A percentile compares a stretch with the other conserved stretches of the same genome.
These are phyloP conservation scores for Noctua comes DNA, from an alignment of 2,888 invertebrate genomes.

Conservation along the genomic window DNA sequence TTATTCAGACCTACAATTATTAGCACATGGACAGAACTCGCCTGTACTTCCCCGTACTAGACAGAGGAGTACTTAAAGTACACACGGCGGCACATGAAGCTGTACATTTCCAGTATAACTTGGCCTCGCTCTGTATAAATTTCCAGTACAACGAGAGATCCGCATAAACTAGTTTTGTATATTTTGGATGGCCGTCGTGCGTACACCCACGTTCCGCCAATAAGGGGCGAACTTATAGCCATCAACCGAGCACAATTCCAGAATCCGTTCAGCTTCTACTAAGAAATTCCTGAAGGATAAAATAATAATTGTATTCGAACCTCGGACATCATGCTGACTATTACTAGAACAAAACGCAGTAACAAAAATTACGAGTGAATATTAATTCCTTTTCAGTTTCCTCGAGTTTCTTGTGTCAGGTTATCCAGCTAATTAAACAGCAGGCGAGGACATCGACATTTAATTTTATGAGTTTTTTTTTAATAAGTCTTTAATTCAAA, in stretches of 20 bases:
- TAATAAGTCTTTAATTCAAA: background rate
- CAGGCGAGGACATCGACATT: slow-evolving; percentile 11
- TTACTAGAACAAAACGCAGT: background rate
- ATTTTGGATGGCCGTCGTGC: too few relatives aligned
- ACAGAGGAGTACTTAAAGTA: background rate
- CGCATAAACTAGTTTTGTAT: too few relatives aligned
- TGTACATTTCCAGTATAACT: too few relatives aligned
- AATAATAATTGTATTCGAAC: background rate
- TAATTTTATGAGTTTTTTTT: background rate
- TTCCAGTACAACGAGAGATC: too few relatives aligned
- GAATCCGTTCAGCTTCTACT: background rate
- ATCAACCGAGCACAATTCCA: background rate
- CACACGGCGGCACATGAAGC: too few relatives aligned
- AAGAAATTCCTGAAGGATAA: background rate
- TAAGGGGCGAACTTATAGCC: background rate
- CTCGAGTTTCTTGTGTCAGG: background rate
- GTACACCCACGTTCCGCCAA: background rate
- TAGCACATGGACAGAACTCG: background rate
- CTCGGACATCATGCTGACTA: background rate
- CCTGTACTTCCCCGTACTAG: background rate
- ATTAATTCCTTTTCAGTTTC: background rate
- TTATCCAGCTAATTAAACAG: slow-evolving; percentile 1
- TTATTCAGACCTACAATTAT: background rate
- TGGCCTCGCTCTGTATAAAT: too few relatives aligned
- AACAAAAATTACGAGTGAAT: background rate